Base-by-base conservation (phyloP, 2,888 invertebrate genomes). In the Diploptera punctata region DNA sequence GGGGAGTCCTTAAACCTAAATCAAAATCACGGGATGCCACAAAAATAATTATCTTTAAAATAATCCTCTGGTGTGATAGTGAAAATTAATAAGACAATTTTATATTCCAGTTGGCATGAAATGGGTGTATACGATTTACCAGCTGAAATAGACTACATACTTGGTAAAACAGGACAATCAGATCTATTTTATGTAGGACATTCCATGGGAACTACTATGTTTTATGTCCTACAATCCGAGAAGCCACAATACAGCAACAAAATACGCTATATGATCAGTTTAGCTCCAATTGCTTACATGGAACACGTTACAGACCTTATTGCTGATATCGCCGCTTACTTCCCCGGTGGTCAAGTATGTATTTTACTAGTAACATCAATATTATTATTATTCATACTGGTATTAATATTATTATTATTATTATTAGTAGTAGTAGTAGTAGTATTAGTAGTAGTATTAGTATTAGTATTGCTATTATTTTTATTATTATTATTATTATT, bases 121-220 rank as follows among this genome's bases (percentile, higher is more conserved):
- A n/a, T 10, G 16, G 47, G 47, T 47, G n/a, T 47, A 7, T 47
- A 10, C 47, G 47, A 47, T n/a, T n/a, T 47, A 4, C 47, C 47
- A 47, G 47, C 47, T 13, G 47, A n/a, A n/a, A 7, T 47, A 7
- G 47, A 47, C n/a, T n/a, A 47, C n/a, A n/a, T 47, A 7, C n/a
- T 47, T 7, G 47, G n/a, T 10, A n/a, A 4, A 3, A 47, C 47
- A 3, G 47, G 47, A 4, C 10, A 47, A 47, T 3, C 7, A n/a
- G 18, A n/a, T 10, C 3, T 47, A 4, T 47, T 13, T n/a, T 47
- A 47, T n/a, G 47, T 47, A n/a, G 47, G 47, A 13, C 47, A 47
- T n/a, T 47, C 47, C 47, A 47, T 47, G 62, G 62, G 62, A 3
- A 61, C 62, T 9, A 61, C 62, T 18, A 38, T 38, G 24, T 61